Conservation (phyloP, 2,888 invertebrate genomes). For the Ochropleura leucogaster region DNA sequence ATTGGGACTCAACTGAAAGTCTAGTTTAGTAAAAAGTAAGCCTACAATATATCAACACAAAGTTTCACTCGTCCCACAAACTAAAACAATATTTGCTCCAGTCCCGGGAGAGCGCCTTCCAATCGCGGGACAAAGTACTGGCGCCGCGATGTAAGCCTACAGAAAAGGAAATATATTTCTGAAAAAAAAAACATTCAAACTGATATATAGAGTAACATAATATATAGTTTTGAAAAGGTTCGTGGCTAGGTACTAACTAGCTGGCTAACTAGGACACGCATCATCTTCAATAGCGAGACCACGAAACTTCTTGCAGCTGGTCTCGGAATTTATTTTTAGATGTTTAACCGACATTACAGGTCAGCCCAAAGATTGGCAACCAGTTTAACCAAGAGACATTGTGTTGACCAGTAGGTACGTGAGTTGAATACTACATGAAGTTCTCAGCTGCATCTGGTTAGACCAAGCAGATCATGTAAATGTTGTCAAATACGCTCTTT, state of each 20-base stretch:
- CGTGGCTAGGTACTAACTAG: not conserved
- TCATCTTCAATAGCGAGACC: no score
- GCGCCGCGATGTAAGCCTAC: constrained; percentile 1
- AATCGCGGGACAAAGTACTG: not conserved
- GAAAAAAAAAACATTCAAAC: not conserved
- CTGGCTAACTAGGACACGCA: no score
- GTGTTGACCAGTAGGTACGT: not conserved
- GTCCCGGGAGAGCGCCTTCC: constrained; percentile 22
- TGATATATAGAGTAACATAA: not conserved
- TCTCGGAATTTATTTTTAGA: not conserved
- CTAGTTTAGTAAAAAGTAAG: not conserved
- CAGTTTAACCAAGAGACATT: no score
- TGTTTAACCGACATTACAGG: no score
- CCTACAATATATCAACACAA: constrained; percentile 6
- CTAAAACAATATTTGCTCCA: constrained; percentile 20
- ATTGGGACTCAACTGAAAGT: not conserved
- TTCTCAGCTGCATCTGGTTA: no score
- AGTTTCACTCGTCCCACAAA: constrained; percentile 3
- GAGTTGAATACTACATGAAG: not conserved
- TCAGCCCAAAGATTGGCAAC: no score
- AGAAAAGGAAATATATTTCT: not conserved
- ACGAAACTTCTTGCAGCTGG: no score
- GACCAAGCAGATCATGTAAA: not conserved
- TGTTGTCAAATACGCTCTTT: not conserved
- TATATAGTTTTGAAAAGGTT: not conserved